These are phyloP conservation scores for Brachymystax lenok DNA, from an alignment of 2,797 vertebrate species.

Conservation along the genomic window DNA sequence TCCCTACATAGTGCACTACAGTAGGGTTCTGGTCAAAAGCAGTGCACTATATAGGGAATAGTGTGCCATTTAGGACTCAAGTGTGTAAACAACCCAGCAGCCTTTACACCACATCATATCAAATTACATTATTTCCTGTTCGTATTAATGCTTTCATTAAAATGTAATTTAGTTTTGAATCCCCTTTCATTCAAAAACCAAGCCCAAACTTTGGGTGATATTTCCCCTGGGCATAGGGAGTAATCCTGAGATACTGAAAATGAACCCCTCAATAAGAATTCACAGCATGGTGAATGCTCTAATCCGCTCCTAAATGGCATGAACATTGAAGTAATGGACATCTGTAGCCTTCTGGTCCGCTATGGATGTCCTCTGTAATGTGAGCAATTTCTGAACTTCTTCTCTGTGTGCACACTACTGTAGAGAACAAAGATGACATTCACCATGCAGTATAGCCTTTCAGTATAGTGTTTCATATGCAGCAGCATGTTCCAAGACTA, in stretches of 20 bases:
- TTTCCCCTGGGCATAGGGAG: neutral
- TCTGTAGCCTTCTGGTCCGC: conserved; percentile 21
- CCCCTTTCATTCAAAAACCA: neutral
- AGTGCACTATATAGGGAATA: neutral
- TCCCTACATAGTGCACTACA: neutral
- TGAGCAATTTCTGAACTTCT: conserved; percentile 44
- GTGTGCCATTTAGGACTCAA: neutral
- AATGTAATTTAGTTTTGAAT: neutral
- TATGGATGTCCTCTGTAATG: conserved; percentile 37
- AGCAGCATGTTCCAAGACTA: conserved; percentile 22
- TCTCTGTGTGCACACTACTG: conserved; percentile 35
- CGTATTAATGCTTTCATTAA: conserved; percentile 9
- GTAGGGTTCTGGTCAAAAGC: too few relatives aligned
- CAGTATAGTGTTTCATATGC: conserved; percentile 44
- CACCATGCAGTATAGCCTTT: conserved; percentile 36
- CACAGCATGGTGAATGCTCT: neutral
- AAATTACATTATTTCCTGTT: conserved; percentile 11
- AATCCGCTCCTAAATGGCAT: neutral
- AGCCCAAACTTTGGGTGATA: neutral
- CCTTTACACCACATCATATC: neutral
- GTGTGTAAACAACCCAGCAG: conserved; percentile 8
- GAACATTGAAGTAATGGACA: conserved; percentile 27
- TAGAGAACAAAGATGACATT: conserved; percentile 66
- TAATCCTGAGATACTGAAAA: neutral
- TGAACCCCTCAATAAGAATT: neutral